These are phyloP conservation scores for Platyura marginata DNA, from an alignment of 1,140 invertebrate genomes.

Conservation along the genomic window DNA sequence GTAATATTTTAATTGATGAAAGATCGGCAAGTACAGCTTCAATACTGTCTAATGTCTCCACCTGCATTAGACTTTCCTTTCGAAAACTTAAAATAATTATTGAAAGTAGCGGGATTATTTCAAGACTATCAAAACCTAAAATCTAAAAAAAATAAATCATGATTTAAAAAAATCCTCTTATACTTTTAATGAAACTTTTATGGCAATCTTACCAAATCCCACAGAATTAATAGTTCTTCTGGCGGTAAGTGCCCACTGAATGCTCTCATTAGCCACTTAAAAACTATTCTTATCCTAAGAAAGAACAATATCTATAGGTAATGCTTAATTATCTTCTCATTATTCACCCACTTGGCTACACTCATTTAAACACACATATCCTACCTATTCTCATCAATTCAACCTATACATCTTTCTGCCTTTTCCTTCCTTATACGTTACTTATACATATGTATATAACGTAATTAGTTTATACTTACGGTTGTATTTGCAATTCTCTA, in stretches of 20 bases:
- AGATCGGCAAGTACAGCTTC: slow-evolving; percentile 82
- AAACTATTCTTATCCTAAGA: slow-evolving; percentile 66
- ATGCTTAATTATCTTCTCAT: too few relatives aligned
- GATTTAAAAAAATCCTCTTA: background rate
- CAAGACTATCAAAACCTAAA: slow-evolving; percentile 77
- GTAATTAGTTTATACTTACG: slow-evolving; percentile 68
- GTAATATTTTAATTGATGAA: slow-evolving; percentile 75
- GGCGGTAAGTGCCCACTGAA: slow-evolving; percentile 86
- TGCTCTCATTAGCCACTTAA: slow-evolving; percentile 89
- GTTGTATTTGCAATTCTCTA: slow-evolving; percentile 66
- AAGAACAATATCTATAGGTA: slow-evolving; percentile 7
- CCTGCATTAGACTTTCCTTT: slow-evolving; percentile 81
- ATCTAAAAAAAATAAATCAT: slow-evolving; percentile 27
- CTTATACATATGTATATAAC: too few relatives aligned
- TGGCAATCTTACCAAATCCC: slow-evolving; percentile 49
- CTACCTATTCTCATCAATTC: too few relatives aligned
- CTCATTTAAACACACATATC: too few relatives aligned
- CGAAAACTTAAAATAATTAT: slow-evolving; percentile 81
- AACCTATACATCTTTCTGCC: too few relatives aligned
- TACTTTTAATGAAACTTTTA: too few relatives aligned
- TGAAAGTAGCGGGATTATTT: slow-evolving; percentile 72
- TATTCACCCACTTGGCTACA: too few relatives aligned
- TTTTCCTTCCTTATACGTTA: too few relatives aligned
- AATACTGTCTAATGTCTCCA: slow-evolving; percentile 62
- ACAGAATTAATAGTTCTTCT: slow-evolving; percentile 77